phyloP scores from a whole-genome alignment of 2,113 vertebrate species.

The Pipa parva region DNA sequence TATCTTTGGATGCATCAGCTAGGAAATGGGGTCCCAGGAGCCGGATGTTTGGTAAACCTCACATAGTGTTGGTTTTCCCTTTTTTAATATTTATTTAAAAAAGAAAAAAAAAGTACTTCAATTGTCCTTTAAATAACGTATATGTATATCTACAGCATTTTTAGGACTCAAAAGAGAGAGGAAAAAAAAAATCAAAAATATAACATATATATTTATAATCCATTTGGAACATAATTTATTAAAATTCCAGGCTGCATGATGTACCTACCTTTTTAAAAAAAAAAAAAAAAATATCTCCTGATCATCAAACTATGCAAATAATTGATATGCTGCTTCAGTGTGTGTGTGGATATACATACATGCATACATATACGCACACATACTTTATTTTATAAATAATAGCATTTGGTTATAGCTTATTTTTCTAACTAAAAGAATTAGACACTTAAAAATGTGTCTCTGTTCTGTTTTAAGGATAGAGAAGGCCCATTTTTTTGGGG shows the following conservation, averaged over 20 bases:
- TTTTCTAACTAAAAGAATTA: neutral
- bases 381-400: neutral
- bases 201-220: neutral
- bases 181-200: neutral
- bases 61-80: too few relatives aligned
- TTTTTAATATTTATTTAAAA: neutral
- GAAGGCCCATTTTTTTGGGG: neutral
- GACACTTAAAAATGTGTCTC: neutral
- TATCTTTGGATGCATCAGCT: neutral
- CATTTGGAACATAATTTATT: neutral
- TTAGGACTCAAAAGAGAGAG: neutral
- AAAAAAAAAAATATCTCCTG: too few relatives aligned
- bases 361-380: neutral
- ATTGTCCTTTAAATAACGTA: neutral
- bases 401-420: neutral
- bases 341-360: neutral
- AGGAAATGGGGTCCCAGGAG: neutral
- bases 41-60: neutral
- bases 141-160: neutral
- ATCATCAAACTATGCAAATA: slow-evolving; percentile 33
- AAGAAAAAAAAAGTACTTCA: neutral
- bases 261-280: neutral
- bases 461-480: slow-evolving; percentile 34
- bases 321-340: slow-evolving; percentile 26
- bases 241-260: neutral